These are phyloP conservation scores for Corythornis vintsioides DNA, from an alignment of 2,113 vertebrate species.

Conservation along the genomic window DNA sequence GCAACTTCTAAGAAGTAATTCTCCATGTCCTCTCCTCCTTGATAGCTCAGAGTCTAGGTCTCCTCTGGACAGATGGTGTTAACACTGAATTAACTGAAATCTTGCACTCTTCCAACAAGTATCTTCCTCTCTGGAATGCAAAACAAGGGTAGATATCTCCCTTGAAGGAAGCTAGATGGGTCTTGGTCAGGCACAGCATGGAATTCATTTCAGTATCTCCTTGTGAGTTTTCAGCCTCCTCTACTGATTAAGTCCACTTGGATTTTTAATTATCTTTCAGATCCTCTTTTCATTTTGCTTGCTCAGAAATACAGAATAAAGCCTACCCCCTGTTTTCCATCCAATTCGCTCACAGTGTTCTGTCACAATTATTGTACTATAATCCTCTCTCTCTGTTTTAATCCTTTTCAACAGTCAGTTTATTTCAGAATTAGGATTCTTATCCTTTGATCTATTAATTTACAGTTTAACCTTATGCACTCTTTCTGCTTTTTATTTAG, in stretches of 20 bases:
- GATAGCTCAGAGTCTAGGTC: slow-evolving; percentile 12
- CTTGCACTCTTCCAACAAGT: slow-evolving; percentile 3
- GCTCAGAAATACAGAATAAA: slow-evolving; percentile 50
- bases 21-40: slow-evolving; percentile 7
- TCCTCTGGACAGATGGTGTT: slow-evolving; percentile 40
- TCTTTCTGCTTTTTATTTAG: slow-evolving; percentile 35
- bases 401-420: slow-evolving; percentile 65
- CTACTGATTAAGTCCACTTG: slow-evolving; percentile 11
- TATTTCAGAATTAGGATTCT: slow-evolving; percentile 67
- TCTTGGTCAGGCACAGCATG: neutral
- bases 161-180: neutral
- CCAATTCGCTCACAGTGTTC: slow-evolving; percentile 50
- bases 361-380: slow-evolving; percentile 44
- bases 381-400: slow-evolving; percentile 64
- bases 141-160: neutral
- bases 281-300: slow-evolving; percentile 41
- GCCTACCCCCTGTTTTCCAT: slow-evolving; percentile 40
- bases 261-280: slow-evolving; percentile 64
- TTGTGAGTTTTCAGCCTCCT: slow-evolving; percentile 23
- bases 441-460: slow-evolving; percentile 71
- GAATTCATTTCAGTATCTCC: slow-evolving; percentile 1
- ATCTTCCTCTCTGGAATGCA: neutral
- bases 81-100: slow-evolving; percentile 49
- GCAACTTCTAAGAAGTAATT: slow-evolving; percentile 6
- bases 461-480: slow-evolving; percentile 64